A percentile compares a stretch with the other conserved stretches of the same genome.
Evolutionary conservation across 2,888 invertebrate species (phyloP).

Genomic region (Alcis repandata): DNA sequence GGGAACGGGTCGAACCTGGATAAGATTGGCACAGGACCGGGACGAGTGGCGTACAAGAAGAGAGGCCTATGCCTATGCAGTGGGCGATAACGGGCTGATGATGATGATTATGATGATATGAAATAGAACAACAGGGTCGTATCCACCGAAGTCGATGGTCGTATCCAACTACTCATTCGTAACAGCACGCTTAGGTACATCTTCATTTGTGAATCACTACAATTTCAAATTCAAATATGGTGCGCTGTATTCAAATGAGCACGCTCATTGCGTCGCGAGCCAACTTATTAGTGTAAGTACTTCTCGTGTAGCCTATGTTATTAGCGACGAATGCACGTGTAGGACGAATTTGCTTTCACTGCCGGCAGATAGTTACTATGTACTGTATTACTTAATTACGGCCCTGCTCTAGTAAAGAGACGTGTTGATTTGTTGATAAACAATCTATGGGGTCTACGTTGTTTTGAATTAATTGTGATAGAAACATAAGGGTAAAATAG

Average conservation of each 20-base stretch:
- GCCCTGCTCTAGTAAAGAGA: constrained; percentile 15
- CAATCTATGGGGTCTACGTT: not conserved
- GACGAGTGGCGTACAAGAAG: too few species aligned
- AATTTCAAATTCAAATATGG: constrained; percentile 76
- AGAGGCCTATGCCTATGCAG: too few species aligned
- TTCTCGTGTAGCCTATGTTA: constrained; percentile 26
- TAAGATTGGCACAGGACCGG: too few species aligned
- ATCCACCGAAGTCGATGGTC: too few species aligned
- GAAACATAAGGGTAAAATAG: too few species aligned
- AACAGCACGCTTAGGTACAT: constrained; percentile 39
- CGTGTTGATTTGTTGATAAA: constrained; percentile 15
- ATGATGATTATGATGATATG: too few species aligned
- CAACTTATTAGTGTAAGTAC: constrained; percentile 53
- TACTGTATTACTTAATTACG: constrained; percentile 33
- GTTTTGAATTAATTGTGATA: not conserved
- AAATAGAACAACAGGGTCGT: not conserved
- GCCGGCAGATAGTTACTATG: constrained; percentile 29
- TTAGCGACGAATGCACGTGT: constrained; percentile 55
- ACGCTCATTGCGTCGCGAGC: constrained; percentile 67
- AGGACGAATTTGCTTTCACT: constrained; percentile 61
- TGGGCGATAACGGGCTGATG: too few species aligned
- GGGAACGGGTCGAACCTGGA: too few species aligned
- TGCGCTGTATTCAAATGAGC: constrained; percentile 73
- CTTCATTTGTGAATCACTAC: constrained; percentile 67
- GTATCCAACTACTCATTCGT: constrained; percentile 26